Conservation (phyloP, 2,888 invertebrate species). For the Tetramorium bicarinatum region DNA sequence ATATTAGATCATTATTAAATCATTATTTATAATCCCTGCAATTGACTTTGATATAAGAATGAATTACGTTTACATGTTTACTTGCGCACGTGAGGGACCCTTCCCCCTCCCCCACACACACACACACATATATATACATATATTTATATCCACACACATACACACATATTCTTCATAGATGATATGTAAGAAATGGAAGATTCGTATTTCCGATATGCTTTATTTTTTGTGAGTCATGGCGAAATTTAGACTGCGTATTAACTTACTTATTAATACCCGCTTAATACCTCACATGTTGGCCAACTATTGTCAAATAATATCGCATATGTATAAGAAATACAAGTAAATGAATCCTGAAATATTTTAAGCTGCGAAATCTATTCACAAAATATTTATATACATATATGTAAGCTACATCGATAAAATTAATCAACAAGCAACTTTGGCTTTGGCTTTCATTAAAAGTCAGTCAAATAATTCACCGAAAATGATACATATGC, state of each 20-base stretch:
- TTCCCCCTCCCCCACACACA: too few species aligned
- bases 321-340: background rate
- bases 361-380: background rate
- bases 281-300: background rate
- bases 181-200: conserved; percentile 87
- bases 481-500: background rate
- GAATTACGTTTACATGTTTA: background rate
- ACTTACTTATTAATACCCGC: background rate
- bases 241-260: conserved; percentile 16
- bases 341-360: conserved; percentile 23
- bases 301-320: background rate
- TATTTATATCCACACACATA: background rate
- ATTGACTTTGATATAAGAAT: conserved; percentile 7
- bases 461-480: background rate
- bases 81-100: background rate
- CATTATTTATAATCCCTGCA: background rate
- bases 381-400: background rate
- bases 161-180: conserved; percentile 71
- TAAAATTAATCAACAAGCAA: background rate
- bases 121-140: background rate
- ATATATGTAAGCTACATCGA: background rate
- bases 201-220: conserved; percentile 79
- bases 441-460: background rate
- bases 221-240: conserved; percentile 52
- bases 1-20: background rate